Conservation (phyloP, 2,797 vertebrate genomes). For the Orestias chungarensis region DNA sequence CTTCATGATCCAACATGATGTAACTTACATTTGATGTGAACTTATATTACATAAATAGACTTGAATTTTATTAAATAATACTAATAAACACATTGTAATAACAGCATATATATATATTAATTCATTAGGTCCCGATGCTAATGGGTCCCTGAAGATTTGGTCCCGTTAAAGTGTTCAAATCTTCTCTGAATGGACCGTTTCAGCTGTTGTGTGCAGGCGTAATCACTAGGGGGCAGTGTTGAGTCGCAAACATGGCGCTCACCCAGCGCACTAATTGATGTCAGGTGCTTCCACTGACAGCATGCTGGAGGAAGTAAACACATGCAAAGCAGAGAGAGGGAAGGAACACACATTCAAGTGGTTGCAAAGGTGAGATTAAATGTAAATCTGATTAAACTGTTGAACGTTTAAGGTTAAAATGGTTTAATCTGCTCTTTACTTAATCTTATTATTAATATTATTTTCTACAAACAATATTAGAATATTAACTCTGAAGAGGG, state of each 20-base stretch:
- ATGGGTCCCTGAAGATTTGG: neutral
- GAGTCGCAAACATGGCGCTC: conserved; percentile 65
- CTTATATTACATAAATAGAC: neutral
- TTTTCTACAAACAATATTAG: neutral
- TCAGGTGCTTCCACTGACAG: conserved; percentile 38
- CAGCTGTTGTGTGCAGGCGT: neutral
- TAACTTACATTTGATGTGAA: neutral
- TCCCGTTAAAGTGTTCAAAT: neutral
- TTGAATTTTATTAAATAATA: neutral
- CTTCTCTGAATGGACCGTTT: neutral
- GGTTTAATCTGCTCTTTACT: neutral
- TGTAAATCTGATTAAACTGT: neutral
- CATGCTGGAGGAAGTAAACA: conserved; percentile 15
- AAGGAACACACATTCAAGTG: conserved; percentile 6
- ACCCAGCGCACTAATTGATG: conserved; percentile 58
- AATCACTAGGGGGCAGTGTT: conserved; percentile 83
- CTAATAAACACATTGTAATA: neutral
- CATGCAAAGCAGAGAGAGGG: conserved; percentile 30
- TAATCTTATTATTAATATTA: too few relatives aligned
- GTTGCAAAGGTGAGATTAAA: conserved; percentile 17
- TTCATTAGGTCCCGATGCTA: neutral
- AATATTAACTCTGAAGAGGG: neutral
- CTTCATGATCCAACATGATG: neutral
- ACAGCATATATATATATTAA: neutral
- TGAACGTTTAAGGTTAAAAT: neutral